Conservation (phyloP, 2,888 invertebrate genomes). For the Mactromeris polynyma region DNA sequence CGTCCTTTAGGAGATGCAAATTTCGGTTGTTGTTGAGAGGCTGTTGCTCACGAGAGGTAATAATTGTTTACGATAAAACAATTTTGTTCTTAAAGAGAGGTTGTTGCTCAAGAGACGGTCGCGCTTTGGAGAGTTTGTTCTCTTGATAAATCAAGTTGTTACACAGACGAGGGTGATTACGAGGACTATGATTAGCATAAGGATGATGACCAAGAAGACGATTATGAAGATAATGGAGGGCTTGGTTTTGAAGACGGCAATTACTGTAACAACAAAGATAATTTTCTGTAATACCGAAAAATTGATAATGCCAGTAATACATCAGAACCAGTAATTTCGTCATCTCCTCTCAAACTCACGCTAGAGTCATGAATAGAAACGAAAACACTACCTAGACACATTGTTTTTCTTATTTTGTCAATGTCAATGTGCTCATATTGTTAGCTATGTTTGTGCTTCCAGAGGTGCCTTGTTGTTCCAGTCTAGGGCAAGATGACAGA, state of each 20-base stretch:
- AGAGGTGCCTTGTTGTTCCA: background rate
- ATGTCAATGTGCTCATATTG: background rate
- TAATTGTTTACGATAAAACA: too few relatives aligned
- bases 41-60: too few relatives aligned
- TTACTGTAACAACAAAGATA: background rate
- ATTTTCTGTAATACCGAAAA: too few relatives aligned
- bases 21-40: too few relatives aligned
- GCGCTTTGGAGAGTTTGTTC: background rate
- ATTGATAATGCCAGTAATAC: background rate
- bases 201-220: background rate
- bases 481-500: background rate
- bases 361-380: background rate
- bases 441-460: background rate
- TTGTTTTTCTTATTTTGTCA: background rate
- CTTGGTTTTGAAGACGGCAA: background rate
- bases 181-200: background rate
- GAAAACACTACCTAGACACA: background rate
- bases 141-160: background rate
- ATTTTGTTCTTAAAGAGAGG: too few relatives aligned
- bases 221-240: background rate
- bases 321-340: background rate
- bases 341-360: background rate
- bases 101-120: background rate
- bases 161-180: background rate
- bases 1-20: too few relatives aligned